Base-by-base conservation (phyloP, 2,888 invertebrate species). In the Polietes domitor region DNA sequence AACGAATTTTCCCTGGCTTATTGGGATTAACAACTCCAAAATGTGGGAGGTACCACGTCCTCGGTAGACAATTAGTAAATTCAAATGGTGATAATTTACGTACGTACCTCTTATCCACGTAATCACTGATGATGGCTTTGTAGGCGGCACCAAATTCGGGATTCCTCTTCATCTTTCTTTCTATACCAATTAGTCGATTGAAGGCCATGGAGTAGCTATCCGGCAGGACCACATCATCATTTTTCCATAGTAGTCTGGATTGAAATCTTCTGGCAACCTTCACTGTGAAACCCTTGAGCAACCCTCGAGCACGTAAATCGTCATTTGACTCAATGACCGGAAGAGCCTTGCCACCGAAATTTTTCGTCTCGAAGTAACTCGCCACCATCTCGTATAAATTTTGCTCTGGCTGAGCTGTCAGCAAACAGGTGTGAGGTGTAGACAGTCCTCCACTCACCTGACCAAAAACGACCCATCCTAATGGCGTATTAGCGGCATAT, bases 11-110 rank as follows among this genome's bases (percentile, higher is more conserved):
- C 1, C 0, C 68, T 72, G 83, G 85, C 77, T 83, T 85, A 19
- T 80, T 79, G 15, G 76, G 79, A 26, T 80, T 84, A 3, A 87
- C 87, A 2, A 88, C 88, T 12, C 85, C 77, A 80, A 89, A 88
- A 37, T 88, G 86, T 0, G 88, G 88, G 5, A 88, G 26, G 58
- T 87, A 77, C 86, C 58, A 72, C 82, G 77, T 24, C 10, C 79
- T 75, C 0, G 63, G 9, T 5, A 32, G 7, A 10, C 41, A 32
- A 55, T 68, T 58, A n/a, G 15, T 6, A 15, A 47, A 63, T 32
- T 83, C 76, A 9, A 50, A 72, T 10, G 68, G 10, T 10, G 61
- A 71, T 50, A 82, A 70, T 47, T 78, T 85, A 15, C 12, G 32
- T 32, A 32, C 32, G 7, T 32, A 32, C 76, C 76, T 32, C 7